Evolutionary conservation across 2,888 invertebrate species (phyloP).

Genomic region (Dromius quadrimaculatus): DNA sequence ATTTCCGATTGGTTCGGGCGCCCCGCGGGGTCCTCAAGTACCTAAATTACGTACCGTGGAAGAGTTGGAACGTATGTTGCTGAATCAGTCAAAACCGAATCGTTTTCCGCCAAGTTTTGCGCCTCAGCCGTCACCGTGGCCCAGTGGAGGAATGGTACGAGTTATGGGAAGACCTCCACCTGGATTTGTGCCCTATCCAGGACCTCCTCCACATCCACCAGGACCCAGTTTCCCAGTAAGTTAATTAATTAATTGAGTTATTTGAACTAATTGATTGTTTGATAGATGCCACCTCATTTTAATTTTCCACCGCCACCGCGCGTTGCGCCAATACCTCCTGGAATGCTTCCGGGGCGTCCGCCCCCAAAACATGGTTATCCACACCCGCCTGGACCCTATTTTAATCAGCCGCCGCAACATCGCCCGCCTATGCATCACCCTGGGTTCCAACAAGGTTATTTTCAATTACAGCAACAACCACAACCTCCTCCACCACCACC

Average conservation of each 20-base stretch:
- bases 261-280: not conserved
- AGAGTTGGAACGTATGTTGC: constrained; percentile 77
- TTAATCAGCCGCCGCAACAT: not conserved
- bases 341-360: constrained; percentile 11
- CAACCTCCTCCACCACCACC: constrained; percentile 1
- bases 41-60: constrained; percentile 81
- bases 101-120: constrained; percentile 66
- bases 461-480: constrained; percentile 54
- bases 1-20: no score
- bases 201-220: constrained; percentile 42
- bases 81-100: constrained; percentile 65
- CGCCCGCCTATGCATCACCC: constrained; percentile 59
- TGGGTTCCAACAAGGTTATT: constrained; percentile 60
- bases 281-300: constrained; percentile 53
- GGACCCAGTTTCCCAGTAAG: constrained; percentile 32
- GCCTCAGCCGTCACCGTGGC: constrained; percentile 65
- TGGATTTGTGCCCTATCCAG: constrained; percentile 56
- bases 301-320: constrained; percentile 54
- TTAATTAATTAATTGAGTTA: not conserved
- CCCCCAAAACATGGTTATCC: not conserved
- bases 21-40: constrained; percentile 35
- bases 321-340: constrained; percentile 54
- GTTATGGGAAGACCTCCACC: constrained; percentile 58
- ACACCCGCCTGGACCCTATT: not conserved
- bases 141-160: constrained; percentile 57